Evolutionary conservation across 37 sponge, comb jelly and placozoan species (phyloP).

Genomic region (Aplysina aerophoba): DNA sequence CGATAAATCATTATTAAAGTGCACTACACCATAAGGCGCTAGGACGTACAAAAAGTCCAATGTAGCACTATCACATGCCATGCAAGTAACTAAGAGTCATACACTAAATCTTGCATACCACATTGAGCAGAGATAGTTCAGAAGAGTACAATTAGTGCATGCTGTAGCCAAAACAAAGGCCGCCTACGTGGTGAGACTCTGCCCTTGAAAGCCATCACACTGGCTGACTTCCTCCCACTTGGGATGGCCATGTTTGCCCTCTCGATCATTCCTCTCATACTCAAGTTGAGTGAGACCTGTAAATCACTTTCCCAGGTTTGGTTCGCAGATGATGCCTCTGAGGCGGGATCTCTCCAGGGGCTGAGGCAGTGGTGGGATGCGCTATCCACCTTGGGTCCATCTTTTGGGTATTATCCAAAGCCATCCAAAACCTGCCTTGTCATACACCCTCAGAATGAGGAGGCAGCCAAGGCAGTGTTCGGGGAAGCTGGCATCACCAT

Average conservation of each 20-base stretch:
- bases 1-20: too few relatives aligned
- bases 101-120: too few relatives aligned
- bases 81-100: too few relatives aligned
- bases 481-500: neutral
- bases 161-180: too few relatives aligned
- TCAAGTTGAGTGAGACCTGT: neutral
- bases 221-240: too few relatives aligned
- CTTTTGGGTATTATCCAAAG: neutral
- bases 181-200: too few relatives aligned
- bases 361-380: neutral
- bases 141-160: too few relatives aligned
- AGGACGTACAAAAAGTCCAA: too few relatives aligned
- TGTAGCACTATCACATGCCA: too few relatives aligned
- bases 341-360: neutral
- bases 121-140: too few relatives aligned
- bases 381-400: neutral
- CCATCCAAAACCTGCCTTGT: neutral
- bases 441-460: neutral
- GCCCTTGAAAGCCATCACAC: too few relatives aligned
- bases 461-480: neutral
- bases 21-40: too few relatives aligned
- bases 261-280: slow-evolving; percentile 32
- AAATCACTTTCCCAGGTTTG: neutral
- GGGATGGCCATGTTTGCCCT: slow-evolving; percentile 61
- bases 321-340: neutral